Evolutionary conservation across 2,888 invertebrate genomes (phyloP), one percentile per base, ranked within the genome.

Genomic region (Lucinisca nassula): DNA sequence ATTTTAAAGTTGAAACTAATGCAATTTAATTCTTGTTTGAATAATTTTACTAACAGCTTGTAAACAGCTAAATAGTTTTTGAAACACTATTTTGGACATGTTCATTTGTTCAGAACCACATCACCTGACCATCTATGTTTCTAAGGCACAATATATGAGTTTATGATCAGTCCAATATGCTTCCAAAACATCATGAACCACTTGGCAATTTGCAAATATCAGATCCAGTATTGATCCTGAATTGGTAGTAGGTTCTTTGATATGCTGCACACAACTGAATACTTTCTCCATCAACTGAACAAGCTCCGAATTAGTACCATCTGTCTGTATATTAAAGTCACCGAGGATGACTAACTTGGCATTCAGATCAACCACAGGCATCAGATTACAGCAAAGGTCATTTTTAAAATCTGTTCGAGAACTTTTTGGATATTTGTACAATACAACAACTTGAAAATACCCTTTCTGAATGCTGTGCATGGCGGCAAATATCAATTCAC

Each of bases 351-450:
- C 55, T 55, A 55, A 55, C 4, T 8, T 10, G 40, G 30, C 27
- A 32, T 40, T 24, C 14, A 77, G 61, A 61, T 77, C 58, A 30
- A 77, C 14, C 3, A 4, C 10, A 32, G 77, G 77, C 24, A 58
- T n/a, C 14, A 77, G 24, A 32, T 55, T 12, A 6, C 51, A 51
- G 24, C 51, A 6, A 3, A 76, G n/a, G 21, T 6, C 40, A 21
- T 55, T 40, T 12, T 77, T 77, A 2, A 77, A 38, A 58, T 78
- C 6, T 37, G 55, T 35, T 4, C 40, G 38, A 1, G 35, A 32
- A 38, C 77, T 58, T 27, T 51, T n/a, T 58, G 78, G 55, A 67
- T 61, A 61, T 37, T 37, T 78, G 67, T 78, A 78, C 4, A 78
- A 78, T 24, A 78, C 8, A 21, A 67, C 78, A 27, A 78, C 78